These are phyloP conservation scores for Heterodera schachtii DNA, from an alignment of 1,140 invertebrate genomes.

Conservation along the genomic window DNA sequence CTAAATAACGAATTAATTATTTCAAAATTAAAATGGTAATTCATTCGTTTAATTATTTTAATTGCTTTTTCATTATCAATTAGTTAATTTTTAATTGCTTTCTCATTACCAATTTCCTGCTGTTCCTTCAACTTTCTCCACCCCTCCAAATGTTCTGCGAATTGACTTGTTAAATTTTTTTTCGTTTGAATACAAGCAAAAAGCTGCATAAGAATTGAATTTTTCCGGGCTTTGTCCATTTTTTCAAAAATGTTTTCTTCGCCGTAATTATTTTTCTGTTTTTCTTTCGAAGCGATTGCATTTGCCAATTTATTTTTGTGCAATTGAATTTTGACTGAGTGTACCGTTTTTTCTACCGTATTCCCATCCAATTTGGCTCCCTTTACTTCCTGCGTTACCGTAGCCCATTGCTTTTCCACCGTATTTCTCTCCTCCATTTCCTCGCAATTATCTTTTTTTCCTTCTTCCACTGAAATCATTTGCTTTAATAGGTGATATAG, in stretches of 20 bases:
- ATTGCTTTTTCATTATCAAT: too few relatives aligned
- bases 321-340: not conserved
- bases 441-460: not conserved
- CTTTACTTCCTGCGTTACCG: not conserved
- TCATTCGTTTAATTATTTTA: too few relatives aligned
- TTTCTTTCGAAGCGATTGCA: not conserved
- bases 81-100: too few relatives aligned
- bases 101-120: not conserved
- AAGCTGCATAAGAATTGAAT: not conserved
- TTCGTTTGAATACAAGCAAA: not conserved
- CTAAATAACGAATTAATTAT: too few relatives aligned
- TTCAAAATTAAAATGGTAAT: too few relatives aligned
- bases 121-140: not conserved
- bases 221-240: not conserved
- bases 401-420: not conserved
- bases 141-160: not conserved
- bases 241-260: not conserved
- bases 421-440: not conserved
- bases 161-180: not conserved
- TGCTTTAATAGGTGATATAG: too few relatives aligned
- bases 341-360: not conserved
- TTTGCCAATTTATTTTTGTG: constrained; percentile 4
- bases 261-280: not conserved
- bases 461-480: too few relatives aligned
- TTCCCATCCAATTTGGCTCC: too few relatives aligned